These are phyloP conservation scores for Noturus placidus DNA, from an alignment of 2,113 vertebrate genomes.

Conservation along the genomic window DNA sequence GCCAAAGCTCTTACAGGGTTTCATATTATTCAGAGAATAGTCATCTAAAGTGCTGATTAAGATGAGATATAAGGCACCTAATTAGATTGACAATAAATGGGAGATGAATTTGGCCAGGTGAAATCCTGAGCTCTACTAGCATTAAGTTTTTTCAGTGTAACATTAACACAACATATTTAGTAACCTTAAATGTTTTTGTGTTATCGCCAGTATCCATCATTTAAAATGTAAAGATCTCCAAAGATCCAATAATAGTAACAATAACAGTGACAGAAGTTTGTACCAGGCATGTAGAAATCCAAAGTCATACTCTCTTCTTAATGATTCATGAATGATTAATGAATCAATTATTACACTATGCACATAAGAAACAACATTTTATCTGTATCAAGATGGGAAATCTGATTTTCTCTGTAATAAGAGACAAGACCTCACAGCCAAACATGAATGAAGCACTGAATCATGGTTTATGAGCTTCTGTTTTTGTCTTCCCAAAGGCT, in stretches of 20 bases:
- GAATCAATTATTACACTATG: neutral
- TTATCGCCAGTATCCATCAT: neutral
- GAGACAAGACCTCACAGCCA: neutral
- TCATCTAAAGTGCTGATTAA: constrained; percentile 19
- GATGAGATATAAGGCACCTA: constrained; percentile 1
- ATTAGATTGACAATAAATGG: neutral
- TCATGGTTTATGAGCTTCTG: neutral
- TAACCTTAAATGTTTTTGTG: neutral
- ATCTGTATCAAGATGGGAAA: neutral
- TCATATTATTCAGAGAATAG: neutral
- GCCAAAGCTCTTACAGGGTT: constrained; percentile 23
- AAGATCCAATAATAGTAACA: neutral
- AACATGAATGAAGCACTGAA: constrained; percentile 3
- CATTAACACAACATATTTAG: neutral
- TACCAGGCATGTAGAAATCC: neutral
- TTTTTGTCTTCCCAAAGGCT: neutral
- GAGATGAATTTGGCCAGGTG: neutral
- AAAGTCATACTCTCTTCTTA: neutral
- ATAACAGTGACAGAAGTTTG: neutral
- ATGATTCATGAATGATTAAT: neutral
- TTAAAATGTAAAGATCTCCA: neutral
- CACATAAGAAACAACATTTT: neutral
- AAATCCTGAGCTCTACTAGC: neutral
- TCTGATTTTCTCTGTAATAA: neutral
- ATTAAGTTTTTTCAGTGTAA: neutral